Conservation (phyloP, 1,140 invertebrate genomes). For the Pollicipes pollicipes region DNA sequence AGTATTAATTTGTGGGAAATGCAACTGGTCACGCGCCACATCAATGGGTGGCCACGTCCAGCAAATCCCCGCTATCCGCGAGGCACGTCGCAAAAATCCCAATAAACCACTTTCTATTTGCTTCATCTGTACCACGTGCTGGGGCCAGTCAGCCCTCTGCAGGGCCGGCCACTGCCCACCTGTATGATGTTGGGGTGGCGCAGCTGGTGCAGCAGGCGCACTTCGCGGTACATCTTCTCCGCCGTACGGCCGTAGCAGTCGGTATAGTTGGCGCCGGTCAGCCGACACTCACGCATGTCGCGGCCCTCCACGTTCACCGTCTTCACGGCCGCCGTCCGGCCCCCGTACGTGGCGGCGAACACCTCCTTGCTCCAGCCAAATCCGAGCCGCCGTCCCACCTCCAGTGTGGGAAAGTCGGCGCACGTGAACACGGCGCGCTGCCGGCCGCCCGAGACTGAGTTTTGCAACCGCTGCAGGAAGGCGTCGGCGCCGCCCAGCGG, state of each 20-base stretch:
- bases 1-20: too few species aligned
- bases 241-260: background rate
- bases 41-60: too few species aligned
- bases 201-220: background rate
- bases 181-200: background rate
- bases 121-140: too few species aligned
- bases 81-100: too few species aligned
- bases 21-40: too few species aligned
- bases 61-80: too few species aligned
- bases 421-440: background rate
- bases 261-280: conserved; percentile 7
- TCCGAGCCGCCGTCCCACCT: background rate
- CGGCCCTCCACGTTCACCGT: conserved; percentile 29
- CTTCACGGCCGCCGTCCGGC: conserved; percentile 27
- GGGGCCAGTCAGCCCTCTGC: too few species aligned
- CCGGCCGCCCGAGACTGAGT: background rate
- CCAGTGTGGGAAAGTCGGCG: background rate
- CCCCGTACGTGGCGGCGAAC: conserved; percentile 24
- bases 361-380: conserved; percentile 34
- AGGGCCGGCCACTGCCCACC: background rate
- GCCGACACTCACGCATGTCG: conserved; percentile 26
- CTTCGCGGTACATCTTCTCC: background rate
- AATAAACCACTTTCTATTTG: too few species aligned
- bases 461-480: background rate
- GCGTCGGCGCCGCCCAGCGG: background rate